Evolutionary conservation across 1,140 invertebrate species (phyloP), one percentile per base, ranked within the genome.

Genomic region (Diachasmimorpha longicaudata): DNA sequence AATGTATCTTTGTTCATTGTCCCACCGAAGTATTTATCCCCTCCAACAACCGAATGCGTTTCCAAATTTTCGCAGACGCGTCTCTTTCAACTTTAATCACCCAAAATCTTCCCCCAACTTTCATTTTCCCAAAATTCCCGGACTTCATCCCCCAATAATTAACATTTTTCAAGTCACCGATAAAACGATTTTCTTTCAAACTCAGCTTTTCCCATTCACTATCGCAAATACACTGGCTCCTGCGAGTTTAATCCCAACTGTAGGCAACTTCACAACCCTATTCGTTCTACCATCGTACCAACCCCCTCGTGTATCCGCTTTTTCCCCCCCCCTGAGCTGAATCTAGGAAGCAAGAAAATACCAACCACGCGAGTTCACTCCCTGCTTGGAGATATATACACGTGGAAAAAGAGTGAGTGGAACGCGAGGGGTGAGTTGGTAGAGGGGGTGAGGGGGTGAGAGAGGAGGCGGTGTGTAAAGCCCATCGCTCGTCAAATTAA

Each of bases 401-500:
- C 11, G 58, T 63, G n/a, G 14, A 52, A 14, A 16, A 16, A 52
- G 48, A 52, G 39, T 6, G 39, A 42, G 39, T 1, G 39, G 13
- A 42, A 42, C 6, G 16, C 9, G 37, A 42, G 37, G 42, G 14
- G 55, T 14, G 52, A 9, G 37, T 11, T n/a, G 25, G 46, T 36
- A 63, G 46, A 48, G 46, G 14, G 46, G 14, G 37, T 5, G 37
- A 39, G 37, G 10, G 37, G 10, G 16, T 5, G 39, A 39, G 31
- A 16, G 13, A 72, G n/a, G 55, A 11, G 37, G 13, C 9, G 36
- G 48, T 37, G 48, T 71, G 48, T 25, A 70, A 68, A 70, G 55
- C 72, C 70, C 77, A 75, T 78, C 73, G 73, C 70, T 78, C 77
- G 77, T 78, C 77, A 78, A 78, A 78, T 78, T 78, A 78, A 78